These are phyloP conservation scores for Zeuzera pyrina DNA, from an alignment of 2,888 invertebrate genomes.

Conservation along the genomic window DNA sequence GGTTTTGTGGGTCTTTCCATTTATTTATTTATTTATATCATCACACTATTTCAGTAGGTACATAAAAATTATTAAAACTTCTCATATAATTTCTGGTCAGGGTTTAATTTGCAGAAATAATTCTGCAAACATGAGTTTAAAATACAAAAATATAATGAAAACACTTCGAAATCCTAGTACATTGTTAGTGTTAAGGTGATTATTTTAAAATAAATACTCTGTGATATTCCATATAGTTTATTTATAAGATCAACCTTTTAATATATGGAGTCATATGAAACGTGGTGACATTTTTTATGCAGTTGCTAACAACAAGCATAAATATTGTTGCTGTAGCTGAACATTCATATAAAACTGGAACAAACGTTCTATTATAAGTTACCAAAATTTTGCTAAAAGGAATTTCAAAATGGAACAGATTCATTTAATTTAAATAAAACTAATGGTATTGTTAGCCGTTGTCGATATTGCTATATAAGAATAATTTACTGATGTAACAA, in stretches of 20 bases:
- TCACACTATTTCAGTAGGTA: neutral
- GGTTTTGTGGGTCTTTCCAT: neutral
- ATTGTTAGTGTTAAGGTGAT: too few relatives aligned
- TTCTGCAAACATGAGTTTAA: too few relatives aligned
- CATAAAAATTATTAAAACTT: conserved; percentile 1
- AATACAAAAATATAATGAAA: too few relatives aligned
- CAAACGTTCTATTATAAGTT: too few relatives aligned
- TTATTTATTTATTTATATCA: neutral
- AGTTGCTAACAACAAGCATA: conserved; percentile 26
- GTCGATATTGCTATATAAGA: too few relatives aligned
- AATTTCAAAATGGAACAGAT: too few relatives aligned
- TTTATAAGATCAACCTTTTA: conserved; percentile 17
- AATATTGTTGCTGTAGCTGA: conserved; percentile 30
- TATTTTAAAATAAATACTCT: conserved; percentile 65
- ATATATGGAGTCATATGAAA: conserved; percentile 40
- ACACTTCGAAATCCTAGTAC: too few relatives aligned
- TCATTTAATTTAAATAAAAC: too few relatives aligned
- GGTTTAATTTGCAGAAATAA: too few relatives aligned
- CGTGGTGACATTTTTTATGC: conserved; percentile 33
- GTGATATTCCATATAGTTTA: conserved; percentile 39
- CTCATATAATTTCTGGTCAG: neutral
- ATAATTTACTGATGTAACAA: too few relatives aligned
- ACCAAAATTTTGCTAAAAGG: too few relatives aligned
- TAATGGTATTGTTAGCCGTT: too few relatives aligned
- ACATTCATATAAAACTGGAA: conserved; percentile 72